phyloP scores from a whole-genome alignment of 1,140 invertebrate genomes.

The Achroia grisella region DNA sequence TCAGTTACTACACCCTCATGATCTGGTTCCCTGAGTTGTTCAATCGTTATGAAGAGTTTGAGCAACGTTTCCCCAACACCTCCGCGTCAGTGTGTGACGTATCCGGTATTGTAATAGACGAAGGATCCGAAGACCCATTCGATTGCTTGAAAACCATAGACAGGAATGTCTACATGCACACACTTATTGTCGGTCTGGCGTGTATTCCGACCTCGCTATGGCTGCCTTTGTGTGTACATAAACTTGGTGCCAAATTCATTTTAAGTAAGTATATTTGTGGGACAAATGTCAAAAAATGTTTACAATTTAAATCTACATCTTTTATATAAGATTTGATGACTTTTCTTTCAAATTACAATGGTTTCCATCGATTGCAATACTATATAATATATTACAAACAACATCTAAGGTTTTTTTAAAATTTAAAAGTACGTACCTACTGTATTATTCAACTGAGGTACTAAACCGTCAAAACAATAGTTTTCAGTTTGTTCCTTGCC shows the following conservation, averaged over 20 bases:
- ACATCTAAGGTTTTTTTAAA: no score
- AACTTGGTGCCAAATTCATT: constrained; percentile 83
- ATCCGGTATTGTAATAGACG: constrained; percentile 72
- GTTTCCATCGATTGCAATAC: no score
- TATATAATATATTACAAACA: no score
- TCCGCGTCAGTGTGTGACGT: constrained; percentile 83
- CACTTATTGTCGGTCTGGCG: constrained; percentile 81
- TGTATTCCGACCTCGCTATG: constrained; percentile 84
- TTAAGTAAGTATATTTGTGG: constrained; percentile 73
- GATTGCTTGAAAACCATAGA: constrained; percentile 76
- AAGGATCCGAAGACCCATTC: constrained; percentile 60
- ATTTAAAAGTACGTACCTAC: no score
- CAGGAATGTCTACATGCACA: constrained; percentile 80
- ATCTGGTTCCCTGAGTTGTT: constrained; percentile 90
- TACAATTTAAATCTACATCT: no score
- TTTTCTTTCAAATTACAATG: no score
- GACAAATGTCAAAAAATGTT: no score
- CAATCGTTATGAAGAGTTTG: constrained; percentile 82
- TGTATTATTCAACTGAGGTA: no score
- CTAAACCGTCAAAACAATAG: no score
- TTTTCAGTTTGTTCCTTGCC: constrained; percentile 82
- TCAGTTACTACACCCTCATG: constrained; percentile 87
- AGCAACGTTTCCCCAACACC: constrained; percentile 75
- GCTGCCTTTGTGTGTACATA: constrained; percentile 81
- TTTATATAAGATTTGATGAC: no score